Base-by-base conservation (phyloP, 2,888 invertebrate genomes). In the Allygus modestus region DNA sequence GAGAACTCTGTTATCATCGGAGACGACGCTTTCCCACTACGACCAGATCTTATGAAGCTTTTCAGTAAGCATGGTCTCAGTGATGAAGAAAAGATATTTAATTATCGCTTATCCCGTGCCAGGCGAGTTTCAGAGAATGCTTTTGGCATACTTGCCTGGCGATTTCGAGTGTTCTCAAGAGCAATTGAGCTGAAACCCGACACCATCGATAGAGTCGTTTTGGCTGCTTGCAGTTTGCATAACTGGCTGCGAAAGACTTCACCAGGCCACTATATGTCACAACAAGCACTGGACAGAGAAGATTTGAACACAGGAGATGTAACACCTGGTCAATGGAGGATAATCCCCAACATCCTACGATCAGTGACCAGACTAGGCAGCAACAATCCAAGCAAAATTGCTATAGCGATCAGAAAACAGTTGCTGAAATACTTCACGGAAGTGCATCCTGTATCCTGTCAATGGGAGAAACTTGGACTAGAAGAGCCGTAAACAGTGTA, bases 241-340 rank as follows among this genome's bases (percentile, higher is more conserved):
- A 75, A 75, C 31, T 75, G 75, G 75, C 75, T 75, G 20, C 41
- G 75, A 23, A 4, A 15, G 31, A 75, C 75, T 31, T 5, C 33
- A 20, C 75, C 75, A 31, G 43, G 75, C 12, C 4, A 11, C 12
- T 37, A 37, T 43, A 75, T n/a, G 7, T 43, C 43, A 15, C 5
- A 17, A 75, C 33, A 26, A 33, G 75, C 15, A 15, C 43, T 43
- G 9, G 75, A 43, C 26, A 2, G 31, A 41, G 75, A 43, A 43
- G 75, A 75, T 20, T 43, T 75, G 7, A 33, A 43, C 0, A 75
- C 75, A 5, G 75, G 75, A 5, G 23, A 11, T 20, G 17, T 41
- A 15, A 41, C 17, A 41, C 75, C 41, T 23, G 79, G 79, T 12
- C 28, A 54, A 7, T 79, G 79, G 54, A 37, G 37, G 37, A 11